A percentile compares a stretch with the other conserved stretches of the same genome.
phyloP scores from a whole-genome alignment of 1,140 invertebrate species.

The Thalassaphorura encarpata region DNA sequence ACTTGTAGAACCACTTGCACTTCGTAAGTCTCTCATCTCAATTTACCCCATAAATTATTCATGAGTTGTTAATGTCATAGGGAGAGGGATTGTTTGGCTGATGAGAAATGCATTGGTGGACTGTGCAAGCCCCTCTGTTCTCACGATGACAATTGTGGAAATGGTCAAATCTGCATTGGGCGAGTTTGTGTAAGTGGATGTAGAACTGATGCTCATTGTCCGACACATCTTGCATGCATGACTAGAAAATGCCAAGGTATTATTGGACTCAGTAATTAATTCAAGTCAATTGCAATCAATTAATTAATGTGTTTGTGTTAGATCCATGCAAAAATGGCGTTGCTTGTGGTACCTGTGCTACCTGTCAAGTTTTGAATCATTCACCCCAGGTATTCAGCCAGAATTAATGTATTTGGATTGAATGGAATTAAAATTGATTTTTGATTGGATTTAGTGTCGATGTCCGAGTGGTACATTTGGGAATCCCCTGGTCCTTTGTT shows the following conservation, averaged over 20 bases:
- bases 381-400: too few relatives aligned
- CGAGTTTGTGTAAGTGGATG: conserved; percentile 75
- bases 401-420: too few relatives aligned
- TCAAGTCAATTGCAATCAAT: background rate
- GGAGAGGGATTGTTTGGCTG: conserved; percentile 65
- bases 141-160: conserved; percentile 64
- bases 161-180: conserved; percentile 74
- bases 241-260: conserved; percentile 66
- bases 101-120: conserved; percentile 70
- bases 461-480: conserved; percentile 69
- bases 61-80: conserved; percentile 42
- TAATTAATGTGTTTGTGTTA: conserved; percentile 32
- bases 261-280: background rate
- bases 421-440: too few relatives aligned
- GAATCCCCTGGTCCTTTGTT: conserved; percentile 64
- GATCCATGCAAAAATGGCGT: conserved; percentile 61
- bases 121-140: conserved; percentile 73
- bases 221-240: conserved; percentile 60
- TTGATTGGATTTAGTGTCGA: too few relatives aligned
- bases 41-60: background rate
- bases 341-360: conserved; percentile 69
- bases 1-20: conserved; percentile 62
- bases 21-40: conserved; percentile 41
- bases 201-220: conserved; percentile 66
- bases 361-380: conserved; percentile 70